These are phyloP conservation scores for Drosophila pandora DNA, from an alignment of 1,140 invertebrate species.

Conservation along the genomic window DNA sequence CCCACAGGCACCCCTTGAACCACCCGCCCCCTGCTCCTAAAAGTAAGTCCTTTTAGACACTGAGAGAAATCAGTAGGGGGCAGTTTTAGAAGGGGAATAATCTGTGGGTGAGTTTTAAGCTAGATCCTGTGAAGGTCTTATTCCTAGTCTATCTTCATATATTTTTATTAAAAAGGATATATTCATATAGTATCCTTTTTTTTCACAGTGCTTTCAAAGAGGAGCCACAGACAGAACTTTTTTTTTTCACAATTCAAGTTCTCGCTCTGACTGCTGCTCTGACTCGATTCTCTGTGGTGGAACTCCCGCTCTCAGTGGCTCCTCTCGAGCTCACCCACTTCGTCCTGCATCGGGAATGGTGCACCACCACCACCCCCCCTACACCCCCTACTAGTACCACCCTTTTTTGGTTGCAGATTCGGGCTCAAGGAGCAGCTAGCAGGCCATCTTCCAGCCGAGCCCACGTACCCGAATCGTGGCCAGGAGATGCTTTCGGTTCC, in stretches of 20 bases:
- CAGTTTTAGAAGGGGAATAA: no score
- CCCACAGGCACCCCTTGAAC: slow-evolving; percentile 14
- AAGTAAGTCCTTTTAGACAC: slow-evolving; percentile 1
- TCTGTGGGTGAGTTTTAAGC: no score
- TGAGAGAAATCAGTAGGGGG: not conserved
- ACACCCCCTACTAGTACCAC: not conserved
- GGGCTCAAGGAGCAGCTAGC: slow-evolving; percentile 42
- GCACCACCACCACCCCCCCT: not conserved
- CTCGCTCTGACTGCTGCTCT: slow-evolving; percentile 24
- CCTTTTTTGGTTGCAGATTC: slow-evolving; percentile 37
- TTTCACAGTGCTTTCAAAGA: slow-evolving; percentile 12
- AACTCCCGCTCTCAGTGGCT: slow-evolving; percentile 22
- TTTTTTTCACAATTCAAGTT: slow-evolving; percentile 69
- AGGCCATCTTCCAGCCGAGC: slow-evolving; percentile 39
- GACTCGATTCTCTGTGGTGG: slow-evolving; percentile 9
- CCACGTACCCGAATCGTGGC: slow-evolving; percentile 22
- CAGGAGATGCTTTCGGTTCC: slow-evolving; percentile 36
- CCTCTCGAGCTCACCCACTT: slow-evolving; percentile 1
- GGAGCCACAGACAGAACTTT: slow-evolving; percentile 41
- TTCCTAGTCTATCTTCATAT: no score
- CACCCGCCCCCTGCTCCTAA: not conserved
- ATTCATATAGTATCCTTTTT: not conserved
- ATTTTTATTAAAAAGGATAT: no score
- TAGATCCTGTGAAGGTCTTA: no score
- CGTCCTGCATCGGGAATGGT: slow-evolving; percentile 11